A percentile compares a stretch with the other conserved stretches of the same genome.
Conservation (phyloP, 2,888 invertebrate genomes). For the Leptothorax acervorum region DNA sequence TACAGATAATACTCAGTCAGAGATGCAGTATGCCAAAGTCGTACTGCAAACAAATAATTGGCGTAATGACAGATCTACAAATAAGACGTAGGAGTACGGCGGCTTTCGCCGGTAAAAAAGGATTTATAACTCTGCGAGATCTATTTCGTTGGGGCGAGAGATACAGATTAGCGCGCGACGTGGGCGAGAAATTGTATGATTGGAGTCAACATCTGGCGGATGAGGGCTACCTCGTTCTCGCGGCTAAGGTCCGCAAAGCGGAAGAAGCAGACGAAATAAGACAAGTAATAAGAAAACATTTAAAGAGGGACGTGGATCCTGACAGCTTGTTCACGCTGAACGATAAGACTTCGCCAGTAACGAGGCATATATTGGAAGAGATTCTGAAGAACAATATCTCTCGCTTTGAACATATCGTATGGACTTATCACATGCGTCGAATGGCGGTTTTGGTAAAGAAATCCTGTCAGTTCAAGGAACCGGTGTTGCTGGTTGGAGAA, state of each 20-base stretch:
- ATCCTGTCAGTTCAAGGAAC: constrained; percentile 96
- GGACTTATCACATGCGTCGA: constrained; percentile 96
- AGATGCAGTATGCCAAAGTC: constrained; percentile 95
- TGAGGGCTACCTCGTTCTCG: constrained; percentile 97
- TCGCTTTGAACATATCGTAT: constrained; percentile 93
- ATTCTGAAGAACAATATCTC: constrained; percentile 88
- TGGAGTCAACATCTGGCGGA: constrained; percentile 99
- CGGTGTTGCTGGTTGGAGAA: constrained; percentile 97
- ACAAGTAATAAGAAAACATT: constrained; percentile 91
- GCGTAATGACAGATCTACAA: constrained; percentile 95
- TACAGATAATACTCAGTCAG: constrained; percentile 95
- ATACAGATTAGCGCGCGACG: constrained; percentile 91
- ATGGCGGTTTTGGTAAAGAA: constrained; percentile 93
- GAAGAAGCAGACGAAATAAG: constrained; percentile 94
- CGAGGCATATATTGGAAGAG: constrained; percentile 89
- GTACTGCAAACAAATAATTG: constrained; percentile 96
- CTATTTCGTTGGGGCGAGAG: constrained; percentile 98
- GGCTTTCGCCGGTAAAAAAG: constrained; percentile 96
- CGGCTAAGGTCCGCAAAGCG: constrained; percentile 94
- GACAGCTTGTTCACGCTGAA: constrained; percentile 91
- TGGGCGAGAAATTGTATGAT: constrained; percentile 91
- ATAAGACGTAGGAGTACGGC: constrained; percentile 92
- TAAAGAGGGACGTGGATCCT: constrained; percentile 91
- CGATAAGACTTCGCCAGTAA: constrained; percentile 91
- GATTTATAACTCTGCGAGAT: constrained; percentile 96